Evolutionary conservation across 2,113 vertebrate genomes (phyloP).

Genomic region (Bubo blakistoni): DNA sequence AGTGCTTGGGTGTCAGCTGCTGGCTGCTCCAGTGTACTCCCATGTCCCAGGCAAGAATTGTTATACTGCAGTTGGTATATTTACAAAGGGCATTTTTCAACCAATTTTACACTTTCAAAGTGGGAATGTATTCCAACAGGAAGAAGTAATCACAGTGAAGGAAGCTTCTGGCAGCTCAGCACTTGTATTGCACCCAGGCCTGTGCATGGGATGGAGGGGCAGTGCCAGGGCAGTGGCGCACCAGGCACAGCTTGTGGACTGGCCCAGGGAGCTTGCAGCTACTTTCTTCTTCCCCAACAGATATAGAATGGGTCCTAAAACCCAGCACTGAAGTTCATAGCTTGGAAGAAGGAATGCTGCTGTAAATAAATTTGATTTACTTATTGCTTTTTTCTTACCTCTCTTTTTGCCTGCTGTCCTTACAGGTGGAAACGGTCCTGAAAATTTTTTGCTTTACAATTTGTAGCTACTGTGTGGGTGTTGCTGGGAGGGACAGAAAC

Average conservation of each 20-base stretch:
- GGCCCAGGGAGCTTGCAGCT: background rate
- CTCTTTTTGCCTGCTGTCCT: background rate
- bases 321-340: background rate
- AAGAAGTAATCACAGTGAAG: background rate
- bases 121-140: background rate
- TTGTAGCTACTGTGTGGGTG: background rate
- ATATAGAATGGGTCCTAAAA: background rate
- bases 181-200: accelerated
- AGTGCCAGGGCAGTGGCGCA: accelerated
- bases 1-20: background rate
- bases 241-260: background rate
- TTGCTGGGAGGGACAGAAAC: background rate
- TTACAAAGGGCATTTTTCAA: background rate
- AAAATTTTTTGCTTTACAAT: background rate
- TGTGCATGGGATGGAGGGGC: accelerated
- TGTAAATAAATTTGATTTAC: background rate
- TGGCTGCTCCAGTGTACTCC: background rate
- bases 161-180: background rate
- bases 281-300: background rate
- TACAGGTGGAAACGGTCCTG: background rate
- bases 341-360: background rate
- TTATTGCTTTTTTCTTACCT: background rate
- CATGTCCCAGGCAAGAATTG: background rate
- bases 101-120: background rate
- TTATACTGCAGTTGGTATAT: background rate